Percentiles rank a stretch among this genome's conserved stretches.
phyloP scores from a whole-genome alignment of 2,113 vertebrate species.

The Pelusios castaneus region DNA sequence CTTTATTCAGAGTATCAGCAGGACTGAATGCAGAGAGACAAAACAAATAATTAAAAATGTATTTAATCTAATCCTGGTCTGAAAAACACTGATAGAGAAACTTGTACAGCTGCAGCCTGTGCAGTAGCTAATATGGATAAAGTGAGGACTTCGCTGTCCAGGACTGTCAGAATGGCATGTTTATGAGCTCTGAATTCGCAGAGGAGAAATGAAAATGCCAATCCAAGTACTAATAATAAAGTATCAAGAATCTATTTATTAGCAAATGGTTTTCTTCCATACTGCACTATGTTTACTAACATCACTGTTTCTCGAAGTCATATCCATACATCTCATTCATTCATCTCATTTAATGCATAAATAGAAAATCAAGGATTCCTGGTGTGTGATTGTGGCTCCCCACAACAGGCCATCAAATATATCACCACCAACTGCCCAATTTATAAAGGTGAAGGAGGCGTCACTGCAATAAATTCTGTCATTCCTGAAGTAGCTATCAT shows the following conservation, averaged over 20 bases:
- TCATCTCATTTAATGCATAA: too few relatives aligned
- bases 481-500: too few relatives aligned
- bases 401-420: too few relatives aligned
- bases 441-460: too few relatives aligned
- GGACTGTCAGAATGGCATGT: not conserved
- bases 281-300: slow-evolving; percentile 9
- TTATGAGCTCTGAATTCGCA: not conserved
- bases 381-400: too few relatives aligned
- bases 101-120: not conserved
- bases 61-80: fast-evolving
- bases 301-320: not conserved
- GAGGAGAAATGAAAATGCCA: not conserved
- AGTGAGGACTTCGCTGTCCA: not conserved
- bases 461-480: too few relatives aligned
- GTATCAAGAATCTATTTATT: not conserved
- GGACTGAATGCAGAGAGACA: not conserved
- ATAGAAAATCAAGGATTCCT: too few relatives aligned
- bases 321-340: not conserved
- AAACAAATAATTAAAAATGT: not conserved
- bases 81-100: not conserved
- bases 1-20: not conserved
- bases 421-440: too few relatives aligned
- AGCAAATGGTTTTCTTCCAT: not conserved
- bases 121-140: not conserved
- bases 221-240: not conserved